A percentile compares a stretch with the other conserved stretches of the same genome.
These are phyloP conservation scores for Phoronis australis DNA, from an alignment of 2,888 invertebrate genomes.

Conservation along the genomic window DNA sequence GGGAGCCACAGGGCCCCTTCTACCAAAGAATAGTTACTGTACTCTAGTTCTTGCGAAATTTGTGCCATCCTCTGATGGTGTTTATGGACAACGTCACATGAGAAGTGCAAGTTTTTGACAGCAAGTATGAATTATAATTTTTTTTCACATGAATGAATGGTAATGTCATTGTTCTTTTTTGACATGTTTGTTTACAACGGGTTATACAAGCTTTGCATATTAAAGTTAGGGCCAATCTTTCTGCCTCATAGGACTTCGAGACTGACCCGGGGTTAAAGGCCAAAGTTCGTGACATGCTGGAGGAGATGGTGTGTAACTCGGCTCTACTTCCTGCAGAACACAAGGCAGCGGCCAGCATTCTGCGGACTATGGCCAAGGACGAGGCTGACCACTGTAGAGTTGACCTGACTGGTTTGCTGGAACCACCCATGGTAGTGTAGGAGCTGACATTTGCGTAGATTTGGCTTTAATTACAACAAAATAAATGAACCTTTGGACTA, in stretches of 20 bases:
- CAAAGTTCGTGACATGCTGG: constrained; percentile 77
- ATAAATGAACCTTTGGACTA: too few species aligned
- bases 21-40: too few species aligned
- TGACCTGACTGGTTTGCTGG: constrained; percentile 66
- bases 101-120: too few species aligned
- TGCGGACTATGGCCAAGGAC: constrained; percentile 69
- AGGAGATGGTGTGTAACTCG: constrained; percentile 75
- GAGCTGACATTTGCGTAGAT: too few species aligned
- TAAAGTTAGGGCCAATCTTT: not conserved
- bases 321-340: constrained; percentile 81
- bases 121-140: not conserved
- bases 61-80: too few species aligned
- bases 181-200: not conserved
- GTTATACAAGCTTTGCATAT: not conserved
- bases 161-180: not conserved
- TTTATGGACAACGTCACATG: too few species aligned
- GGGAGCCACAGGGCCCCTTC: too few species aligned
- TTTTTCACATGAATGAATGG: not conserved
- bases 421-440: constrained; percentile 65
- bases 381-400: constrained; percentile 61
- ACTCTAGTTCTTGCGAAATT: too few species aligned
- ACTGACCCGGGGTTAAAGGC: constrained; percentile 66
- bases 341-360: constrained; percentile 77
- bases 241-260: constrained; percentile 66
- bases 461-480: too few species aligned